Conservation (phyloP, 1,140 invertebrate genomes). For the Heliconius nattereri region DNA sequence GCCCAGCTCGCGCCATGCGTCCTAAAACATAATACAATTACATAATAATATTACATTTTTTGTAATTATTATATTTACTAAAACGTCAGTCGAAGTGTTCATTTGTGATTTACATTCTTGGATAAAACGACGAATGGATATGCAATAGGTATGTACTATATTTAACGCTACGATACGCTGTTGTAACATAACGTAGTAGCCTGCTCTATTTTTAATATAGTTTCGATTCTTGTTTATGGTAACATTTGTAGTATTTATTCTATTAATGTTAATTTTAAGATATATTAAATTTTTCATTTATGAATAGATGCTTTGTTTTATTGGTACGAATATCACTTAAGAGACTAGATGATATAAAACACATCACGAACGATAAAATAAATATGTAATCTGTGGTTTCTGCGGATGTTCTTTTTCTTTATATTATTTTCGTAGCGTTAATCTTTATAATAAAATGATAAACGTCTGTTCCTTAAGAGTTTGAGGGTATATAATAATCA, state of each 20-base stretch:
- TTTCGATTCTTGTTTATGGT: slow-evolving; percentile 33
- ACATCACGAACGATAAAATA: neutral
- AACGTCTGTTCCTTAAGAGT: neutral
- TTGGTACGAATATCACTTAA: neutral
- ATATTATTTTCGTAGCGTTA: neutral
- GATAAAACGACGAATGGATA: slow-evolving; percentile 43
- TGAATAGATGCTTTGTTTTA: neutral
- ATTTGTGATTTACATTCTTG: slow-evolving; percentile 40
- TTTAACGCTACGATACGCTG: slow-evolving; percentile 42
- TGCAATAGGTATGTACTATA: slow-evolving; percentile 43
- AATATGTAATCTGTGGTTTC: slow-evolving; percentile 21
- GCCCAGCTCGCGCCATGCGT: slow-evolving; percentile 65
- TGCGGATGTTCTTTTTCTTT: slow-evolving; percentile 4
- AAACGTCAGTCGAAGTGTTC: slow-evolving; percentile 39
- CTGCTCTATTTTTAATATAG: slow-evolving; percentile 29
- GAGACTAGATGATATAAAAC: neutral
- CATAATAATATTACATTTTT: slow-evolving; percentile 67
- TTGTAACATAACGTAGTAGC: slow-evolving; percentile 24
- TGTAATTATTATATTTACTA: slow-evolving; percentile 32
- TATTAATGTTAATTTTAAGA: neutral
- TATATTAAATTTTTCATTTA: no score
- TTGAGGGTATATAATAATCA: neutral
- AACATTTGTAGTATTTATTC: slow-evolving; percentile 12
- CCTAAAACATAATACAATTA: slow-evolving; percentile 58
- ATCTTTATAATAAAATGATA: no score